These are phyloP conservation scores for Erannis defoliaria DNA, from an alignment of 2,888 invertebrate species.

Conservation along the genomic window DNA sequence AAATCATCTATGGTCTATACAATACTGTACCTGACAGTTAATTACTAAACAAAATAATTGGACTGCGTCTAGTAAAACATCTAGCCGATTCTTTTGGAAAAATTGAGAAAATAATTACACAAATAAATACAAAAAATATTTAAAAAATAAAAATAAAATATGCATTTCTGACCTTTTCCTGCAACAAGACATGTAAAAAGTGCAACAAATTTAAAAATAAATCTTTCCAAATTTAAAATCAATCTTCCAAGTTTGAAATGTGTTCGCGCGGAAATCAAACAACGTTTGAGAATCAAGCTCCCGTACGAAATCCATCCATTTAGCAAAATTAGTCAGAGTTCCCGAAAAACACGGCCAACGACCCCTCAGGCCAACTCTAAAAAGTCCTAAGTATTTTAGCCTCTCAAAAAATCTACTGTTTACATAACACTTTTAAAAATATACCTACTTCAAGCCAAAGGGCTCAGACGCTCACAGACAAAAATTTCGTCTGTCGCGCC, in stretches of 20 bases:
- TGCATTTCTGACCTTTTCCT: conserved; percentile 7
- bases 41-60: too few relatives aligned
- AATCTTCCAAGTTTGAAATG: conserved; percentile 40
- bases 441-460: conserved; percentile 70
- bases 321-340: conserved; percentile 82
- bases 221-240: conserved; percentile 33
- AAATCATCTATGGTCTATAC: too few relatives aligned
- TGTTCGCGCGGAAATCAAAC: conserved; percentile 58
- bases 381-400: conserved; percentile 79
- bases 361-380: conserved; percentile 68
- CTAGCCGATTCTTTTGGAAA: too few relatives aligned
- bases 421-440: conserved; percentile 85
- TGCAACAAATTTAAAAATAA: conserved; percentile 31
- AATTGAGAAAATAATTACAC: too few relatives aligned
- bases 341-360: conserved; percentile 82
- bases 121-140: too few relatives aligned
- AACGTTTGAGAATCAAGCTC: conserved; percentile 56
- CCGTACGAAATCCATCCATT: conserved; percentile 70
- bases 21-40: too few relatives aligned
- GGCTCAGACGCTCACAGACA: conserved; percentile 76
- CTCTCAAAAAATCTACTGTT: conserved; percentile 75
- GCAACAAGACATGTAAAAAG: conserved; percentile 33
- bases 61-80: too few relatives aligned
- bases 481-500: conserved; percentile 70
- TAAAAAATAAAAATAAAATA: background rate